Evolutionary conservation across 2,888 invertebrate species (phyloP).

Genomic region (Perithous albicinctus): DNA sequence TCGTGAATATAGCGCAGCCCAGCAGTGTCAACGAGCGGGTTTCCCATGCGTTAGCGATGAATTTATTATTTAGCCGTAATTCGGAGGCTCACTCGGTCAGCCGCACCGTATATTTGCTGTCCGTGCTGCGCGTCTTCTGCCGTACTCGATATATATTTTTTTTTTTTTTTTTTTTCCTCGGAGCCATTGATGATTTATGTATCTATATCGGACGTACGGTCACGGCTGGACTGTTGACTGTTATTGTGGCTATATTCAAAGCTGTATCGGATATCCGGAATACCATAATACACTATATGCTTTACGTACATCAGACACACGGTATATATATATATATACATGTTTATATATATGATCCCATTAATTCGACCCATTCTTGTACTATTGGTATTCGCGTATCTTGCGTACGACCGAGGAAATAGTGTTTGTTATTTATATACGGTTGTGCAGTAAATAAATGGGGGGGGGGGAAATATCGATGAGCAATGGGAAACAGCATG

Average conservation of each 20-base stretch:
- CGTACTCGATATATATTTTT: background rate
- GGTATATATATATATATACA: too few relatives aligned
- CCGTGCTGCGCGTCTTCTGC: background rate
- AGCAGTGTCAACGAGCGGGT: background rate
- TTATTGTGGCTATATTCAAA: constrained; percentile 9
- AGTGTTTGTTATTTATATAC: background rate
- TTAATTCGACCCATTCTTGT: background rate
- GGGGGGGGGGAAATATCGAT: background rate
- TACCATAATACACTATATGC: background rate
- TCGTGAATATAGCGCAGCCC: background rate
- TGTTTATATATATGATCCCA: background rate
- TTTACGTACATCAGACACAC: background rate
- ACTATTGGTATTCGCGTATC: background rate
- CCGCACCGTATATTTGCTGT: background rate
- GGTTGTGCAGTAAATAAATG: background rate
- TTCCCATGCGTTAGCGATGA: background rate
- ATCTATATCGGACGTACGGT: constrained; percentile 3
- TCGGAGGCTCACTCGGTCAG: background rate
- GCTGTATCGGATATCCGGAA: background rate
- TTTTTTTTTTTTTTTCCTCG: too few relatives aligned
- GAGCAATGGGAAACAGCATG: background rate
- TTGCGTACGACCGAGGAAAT: background rate
- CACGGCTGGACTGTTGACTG: constrained; percentile 20
- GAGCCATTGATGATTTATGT: constrained; percentile 11
- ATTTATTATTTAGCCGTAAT: background rate